Percentiles rank a stretch among this genome's conserved stretches.
Conservation (phyloP, 2,888 invertebrate species). For the Leptinotarsa juncta region DNA sequence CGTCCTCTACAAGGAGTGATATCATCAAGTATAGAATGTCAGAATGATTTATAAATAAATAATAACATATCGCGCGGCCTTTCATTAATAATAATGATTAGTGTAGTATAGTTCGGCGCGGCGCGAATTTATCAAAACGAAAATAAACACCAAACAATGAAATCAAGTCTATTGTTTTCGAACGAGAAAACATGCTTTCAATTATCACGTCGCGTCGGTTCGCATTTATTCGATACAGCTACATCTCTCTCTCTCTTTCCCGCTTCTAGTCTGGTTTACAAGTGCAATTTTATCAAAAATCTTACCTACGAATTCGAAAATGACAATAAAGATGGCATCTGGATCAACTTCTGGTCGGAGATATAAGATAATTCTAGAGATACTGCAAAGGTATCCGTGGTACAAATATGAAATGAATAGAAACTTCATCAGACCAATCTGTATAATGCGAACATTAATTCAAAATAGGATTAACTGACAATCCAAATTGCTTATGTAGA, state of each 20-base stretch:
- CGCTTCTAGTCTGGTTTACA: neutral
- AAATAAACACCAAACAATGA: slow-evolving; percentile 20
- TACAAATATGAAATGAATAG: too few relatives aligned
- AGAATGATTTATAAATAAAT: slow-evolving; percentile 21
- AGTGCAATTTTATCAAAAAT: too few relatives aligned
- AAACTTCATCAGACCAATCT: too few relatives aligned
- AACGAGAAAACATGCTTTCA: slow-evolving; percentile 20
- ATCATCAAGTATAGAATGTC: slow-evolving; percentile 17
- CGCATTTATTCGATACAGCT: slow-evolving; percentile 11
- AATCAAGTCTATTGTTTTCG: slow-evolving; percentile 19
- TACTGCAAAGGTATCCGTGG: too few relatives aligned
- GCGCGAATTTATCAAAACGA: slow-evolving; percentile 20
- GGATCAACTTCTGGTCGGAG: too few relatives aligned
- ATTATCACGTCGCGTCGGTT: slow-evolving; percentile 11
- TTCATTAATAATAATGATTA: slow-evolving; percentile 21
- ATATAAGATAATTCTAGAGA: too few relatives aligned
- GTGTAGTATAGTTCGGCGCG: slow-evolving; percentile 6
- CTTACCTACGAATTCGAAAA: too few relatives aligned
- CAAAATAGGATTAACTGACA: too few relatives aligned
- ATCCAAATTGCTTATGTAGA: too few relatives aligned
- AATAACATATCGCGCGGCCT: slow-evolving; percentile 14
- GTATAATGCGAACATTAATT: too few relatives aligned
- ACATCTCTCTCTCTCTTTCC: neutral
- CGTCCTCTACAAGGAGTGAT: neutral
- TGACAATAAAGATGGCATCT: too few relatives aligned